Base-by-base conservation (phyloP, 2,888 invertebrate genomes). In the Xestobium rufovillosum region DNA sequence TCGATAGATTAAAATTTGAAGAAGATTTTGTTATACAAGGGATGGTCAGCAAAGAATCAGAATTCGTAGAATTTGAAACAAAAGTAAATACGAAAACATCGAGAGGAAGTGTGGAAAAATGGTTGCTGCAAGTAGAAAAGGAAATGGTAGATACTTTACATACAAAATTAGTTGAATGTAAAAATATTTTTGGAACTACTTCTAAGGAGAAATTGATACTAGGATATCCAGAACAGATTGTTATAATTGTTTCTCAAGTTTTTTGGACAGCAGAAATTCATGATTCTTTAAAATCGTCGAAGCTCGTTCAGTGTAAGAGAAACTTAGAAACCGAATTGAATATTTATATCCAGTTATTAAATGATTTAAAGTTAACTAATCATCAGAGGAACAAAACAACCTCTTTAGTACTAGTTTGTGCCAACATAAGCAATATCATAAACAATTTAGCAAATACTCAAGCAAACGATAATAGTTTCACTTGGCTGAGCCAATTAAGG, bases 241-340 rank as follows among this genome's bases (percentile, higher is more conserved):
- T 84, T 1, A 65, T 83, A 33, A 80, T 80, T 49, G 71, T 78
- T 38, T 73, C 80, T 4, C 80, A 83, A 68, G 78, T 84, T 44
- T 82, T 77, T 58, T 87, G 86, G 85, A 83, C 81, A 3, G 64
- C 72, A 3, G 79, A 83, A 53, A 80, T 84, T 3, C 79, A 83
- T 45, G 73, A 75, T 52, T 71, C 73, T 36, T 67, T 86, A 26
- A 61, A 68, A 71, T 74, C 26, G 64, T 83, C 38, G 57, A 70
- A 37, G 64, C 69, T 3, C n/a, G n/a, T n/a, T n/a, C n/a, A n/a
- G n/a, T 78, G 78, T 52, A 69, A 76, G 47, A 52, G 59, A 9
- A 62, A 63, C 34, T 64, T 80, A 17, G 69, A 65, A 15, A 64
- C 64, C 40, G 81, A 83, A 60, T 69, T 86, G 17, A 71, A 73